Conservation (phyloP, 2,797 vertebrate genomes). For the Adrianichthys oophorus region DNA sequence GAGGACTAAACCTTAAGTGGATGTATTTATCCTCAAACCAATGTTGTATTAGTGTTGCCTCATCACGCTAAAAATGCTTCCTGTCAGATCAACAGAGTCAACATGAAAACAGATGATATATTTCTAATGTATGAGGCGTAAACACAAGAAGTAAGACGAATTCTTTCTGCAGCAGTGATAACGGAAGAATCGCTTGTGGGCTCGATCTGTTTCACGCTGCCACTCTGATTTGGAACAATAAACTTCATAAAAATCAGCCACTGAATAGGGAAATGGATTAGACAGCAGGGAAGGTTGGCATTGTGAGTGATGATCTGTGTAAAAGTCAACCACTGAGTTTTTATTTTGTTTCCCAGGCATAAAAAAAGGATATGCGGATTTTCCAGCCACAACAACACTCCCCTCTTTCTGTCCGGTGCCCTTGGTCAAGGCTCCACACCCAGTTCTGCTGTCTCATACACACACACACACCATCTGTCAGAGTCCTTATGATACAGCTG, state of each 20-base stretch:
- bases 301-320: neutral
- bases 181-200: neutral
- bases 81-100: slow-evolving; percentile 1
- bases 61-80: slow-evolving; percentile 1
- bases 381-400: slow-evolving; percentile 42
- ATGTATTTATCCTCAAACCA: slow-evolving; percentile 10
- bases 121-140: neutral
- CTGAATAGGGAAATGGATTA: neutral
- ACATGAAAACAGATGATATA: neutral
- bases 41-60: slow-evolving; percentile 6
- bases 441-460: slow-evolving; percentile 31
- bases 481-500: slow-evolving; percentile 85
- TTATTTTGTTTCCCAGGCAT: slow-evolving; percentile 45
- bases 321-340: slow-evolving; percentile 23
- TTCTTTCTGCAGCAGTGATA: neutral
- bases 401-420: slow-evolving; percentile 54
- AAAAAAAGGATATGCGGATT: slow-evolving; percentile 38
- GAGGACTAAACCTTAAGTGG: slow-evolving; percentile 1
- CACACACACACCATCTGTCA: slow-evolving; percentile 69
- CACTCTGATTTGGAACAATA: slow-evolving; percentile 6
- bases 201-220: slow-evolving; percentile 6
- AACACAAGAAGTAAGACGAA: slow-evolving; percentile 4
- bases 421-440: slow-evolving; percentile 71
- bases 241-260: slow-evolving; percentile 4
- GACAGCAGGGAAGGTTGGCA: neutral